A percentile compares a stretch with the other conserved stretches of the same genome.
phyloP scores from a whole-genome alignment of 2,888 invertebrate species.

The Lottia scabra region DNA sequence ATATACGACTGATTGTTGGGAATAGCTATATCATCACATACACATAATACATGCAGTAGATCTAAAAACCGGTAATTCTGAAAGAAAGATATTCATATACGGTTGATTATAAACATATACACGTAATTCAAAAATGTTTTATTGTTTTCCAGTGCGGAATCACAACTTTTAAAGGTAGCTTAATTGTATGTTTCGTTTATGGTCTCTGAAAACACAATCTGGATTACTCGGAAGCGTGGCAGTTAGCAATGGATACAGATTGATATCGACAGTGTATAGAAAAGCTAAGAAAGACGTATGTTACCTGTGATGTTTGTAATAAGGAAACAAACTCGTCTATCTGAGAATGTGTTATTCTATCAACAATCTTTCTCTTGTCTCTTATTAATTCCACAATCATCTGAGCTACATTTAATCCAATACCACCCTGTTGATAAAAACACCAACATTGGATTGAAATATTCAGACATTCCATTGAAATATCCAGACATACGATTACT shows the following conservation, averaged over 20 bases:
- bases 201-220: too few relatives aligned
- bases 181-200: too few relatives aligned
- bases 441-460: too few relatives aligned
- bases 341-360: constrained; percentile 66
- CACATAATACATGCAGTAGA: constrained; percentile 66
- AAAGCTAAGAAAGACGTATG: neutral
- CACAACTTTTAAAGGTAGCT: too few relatives aligned
- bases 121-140: too few relatives aligned
- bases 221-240: too few relatives aligned
- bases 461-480: too few relatives aligned
- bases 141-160: too few relatives aligned
- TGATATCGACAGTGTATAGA: too few relatives aligned
- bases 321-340: constrained; percentile 66
- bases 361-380: constrained; percentile 68
- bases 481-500: too few relatives aligned
- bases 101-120: too few relatives aligned
- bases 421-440: constrained; percentile 61
- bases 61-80: constrained; percentile 68
- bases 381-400: constrained; percentile 68
- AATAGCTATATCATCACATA: constrained; percentile 67
- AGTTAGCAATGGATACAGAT: too few relatives aligned
- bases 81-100: constrained; percentile 11
- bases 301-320: constrained; percentile 63
- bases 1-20: constrained; percentile 69
- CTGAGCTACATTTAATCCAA: constrained; percentile 68